phyloP scores from a whole-genome alignment of 2,797 vertebrate species.

The Argentina silus region DNA sequence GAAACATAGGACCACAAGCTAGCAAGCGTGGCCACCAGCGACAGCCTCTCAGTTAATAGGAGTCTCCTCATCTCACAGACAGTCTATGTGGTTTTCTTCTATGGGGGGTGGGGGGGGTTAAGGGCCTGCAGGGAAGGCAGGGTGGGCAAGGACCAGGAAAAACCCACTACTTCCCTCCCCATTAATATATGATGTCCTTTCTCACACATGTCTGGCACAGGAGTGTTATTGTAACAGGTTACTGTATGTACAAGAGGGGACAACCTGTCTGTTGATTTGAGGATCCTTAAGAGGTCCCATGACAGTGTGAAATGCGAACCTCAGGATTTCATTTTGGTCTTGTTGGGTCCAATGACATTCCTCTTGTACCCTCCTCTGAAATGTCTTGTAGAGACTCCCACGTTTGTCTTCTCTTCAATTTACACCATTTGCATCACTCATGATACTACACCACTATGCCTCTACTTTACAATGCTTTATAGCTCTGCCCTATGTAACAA shows the following conservation, averaged over 20 bases:
- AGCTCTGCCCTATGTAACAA: slow-evolving; percentile 61
- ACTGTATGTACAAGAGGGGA: neutral
- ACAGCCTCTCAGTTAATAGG: slow-evolving; percentile 36
- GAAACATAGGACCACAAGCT: slow-evolving; percentile 6
- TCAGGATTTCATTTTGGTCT: neutral
- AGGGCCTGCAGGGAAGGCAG: slow-evolving; percentile 1
- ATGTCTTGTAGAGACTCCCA: neutral
- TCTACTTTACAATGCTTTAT: slow-evolving; percentile 24
- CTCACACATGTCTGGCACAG: neutral
- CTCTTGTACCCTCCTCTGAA: neutral
- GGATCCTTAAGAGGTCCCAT: neutral
- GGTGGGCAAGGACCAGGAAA: slow-evolving; percentile 46
- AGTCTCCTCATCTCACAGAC: slow-evolving; percentile 47
- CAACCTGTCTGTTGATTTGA: neutral
- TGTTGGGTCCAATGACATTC: neutral
- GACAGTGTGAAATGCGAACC: neutral
- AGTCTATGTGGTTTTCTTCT: slow-evolving; percentile 33
- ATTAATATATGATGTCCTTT: slow-evolving; percentile 29
- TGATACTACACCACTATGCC: slow-evolving; percentile 6
- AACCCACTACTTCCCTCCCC: slow-evolving; percentile 43
- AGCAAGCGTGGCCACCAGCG: neutral
- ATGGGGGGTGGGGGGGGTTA: neutral
- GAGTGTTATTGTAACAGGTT: neutral
- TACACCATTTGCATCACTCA: neutral
- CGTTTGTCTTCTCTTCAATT: neutral